Conservation (phyloP, 2,888 invertebrate species). For the Cosmopolites sordidus region DNA sequence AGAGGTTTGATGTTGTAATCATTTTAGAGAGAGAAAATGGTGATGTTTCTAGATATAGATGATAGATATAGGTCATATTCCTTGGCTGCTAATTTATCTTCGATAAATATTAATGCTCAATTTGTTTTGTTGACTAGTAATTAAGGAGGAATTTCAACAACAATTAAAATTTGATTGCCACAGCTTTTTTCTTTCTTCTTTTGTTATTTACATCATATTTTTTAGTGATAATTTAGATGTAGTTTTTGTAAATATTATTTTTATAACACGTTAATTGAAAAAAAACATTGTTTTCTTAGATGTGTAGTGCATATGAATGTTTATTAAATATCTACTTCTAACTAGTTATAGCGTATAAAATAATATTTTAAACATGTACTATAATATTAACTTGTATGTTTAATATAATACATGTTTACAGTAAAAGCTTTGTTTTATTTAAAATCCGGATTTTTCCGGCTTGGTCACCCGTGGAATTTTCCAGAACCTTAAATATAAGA, state of each 20-base stretch:
- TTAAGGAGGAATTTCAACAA: not conserved
- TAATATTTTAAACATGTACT: slow-evolving; percentile 13
- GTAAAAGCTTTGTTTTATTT: not conserved
- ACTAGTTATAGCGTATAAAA: too few relatives aligned
- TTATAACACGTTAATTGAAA: slow-evolving; percentile 11
- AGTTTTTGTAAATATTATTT: slow-evolving; percentile 18
- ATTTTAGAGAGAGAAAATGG: too few relatives aligned
- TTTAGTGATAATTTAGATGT: slow-evolving; percentile 1
- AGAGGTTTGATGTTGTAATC: too few relatives aligned
- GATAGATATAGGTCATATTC: too few relatives aligned
- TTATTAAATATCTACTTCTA: slow-evolving; percentile 28
- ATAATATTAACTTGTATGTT: slow-evolving; percentile 9
- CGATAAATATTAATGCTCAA: slow-evolving; percentile 16
- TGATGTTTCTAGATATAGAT: too few relatives aligned
- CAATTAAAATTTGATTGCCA: not conserved
- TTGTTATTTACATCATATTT: too few relatives aligned
- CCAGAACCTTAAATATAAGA: too few relatives aligned
- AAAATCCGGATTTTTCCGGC: too few relatives aligned
- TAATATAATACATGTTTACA: slow-evolving; percentile 16
- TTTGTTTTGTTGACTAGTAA: slow-evolving; percentile 17
- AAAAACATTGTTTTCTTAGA: slow-evolving; percentile 23
- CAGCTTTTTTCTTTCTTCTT: too few relatives aligned
- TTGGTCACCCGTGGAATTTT: too few relatives aligned
- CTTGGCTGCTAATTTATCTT: slow-evolving; percentile 3
- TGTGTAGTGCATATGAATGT: slow-evolving; percentile 29